These are phyloP conservation scores for Diplosoma virens DNA, from an alignment of 23 tunicate species.

Conservation along the genomic window DNA sequence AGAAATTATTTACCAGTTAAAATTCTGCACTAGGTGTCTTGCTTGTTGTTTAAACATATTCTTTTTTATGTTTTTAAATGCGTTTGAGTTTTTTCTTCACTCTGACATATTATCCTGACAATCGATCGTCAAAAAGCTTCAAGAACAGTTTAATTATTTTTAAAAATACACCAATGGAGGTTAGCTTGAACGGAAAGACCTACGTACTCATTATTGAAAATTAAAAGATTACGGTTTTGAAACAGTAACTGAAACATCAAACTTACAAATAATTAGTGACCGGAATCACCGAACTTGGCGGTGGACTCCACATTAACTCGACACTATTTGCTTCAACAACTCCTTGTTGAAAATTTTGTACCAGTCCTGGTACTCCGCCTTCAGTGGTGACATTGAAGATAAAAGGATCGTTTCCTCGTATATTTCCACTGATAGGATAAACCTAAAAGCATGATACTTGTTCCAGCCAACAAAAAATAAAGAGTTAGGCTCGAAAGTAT, in stretches of 20 bases:
- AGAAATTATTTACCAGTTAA: too few species aligned
- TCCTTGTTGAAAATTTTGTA: background rate
- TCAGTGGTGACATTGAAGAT: background rate
- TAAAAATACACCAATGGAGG: too few species aligned
- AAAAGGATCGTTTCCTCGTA: background rate
- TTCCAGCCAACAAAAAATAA: background rate
- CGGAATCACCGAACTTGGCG: background rate
- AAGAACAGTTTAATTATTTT: too few species aligned
- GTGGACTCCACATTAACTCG: background rate
- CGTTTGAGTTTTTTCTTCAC: too few species aligned
- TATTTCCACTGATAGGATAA: slow-evolving; percentile 1
- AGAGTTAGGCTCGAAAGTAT: background rate
- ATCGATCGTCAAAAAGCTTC: too few species aligned
- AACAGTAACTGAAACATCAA: background rate
- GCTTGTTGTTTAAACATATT: too few species aligned
- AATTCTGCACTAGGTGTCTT: too few species aligned
- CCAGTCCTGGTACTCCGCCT: background rate
- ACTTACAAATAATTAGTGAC: background rate
- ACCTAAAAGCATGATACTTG: background rate
- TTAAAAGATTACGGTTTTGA: background rate
- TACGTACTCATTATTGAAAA: too few species aligned
- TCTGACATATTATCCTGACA: too few species aligned
- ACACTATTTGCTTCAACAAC: slow-evolving; percentile 8
- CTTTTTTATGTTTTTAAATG: too few species aligned
- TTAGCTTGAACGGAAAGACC: too few species aligned